Evolutionary conservation across 2,888 invertebrate species (phyloP).

Genomic region (Stenoptilia bipunctidactyla): DNA sequence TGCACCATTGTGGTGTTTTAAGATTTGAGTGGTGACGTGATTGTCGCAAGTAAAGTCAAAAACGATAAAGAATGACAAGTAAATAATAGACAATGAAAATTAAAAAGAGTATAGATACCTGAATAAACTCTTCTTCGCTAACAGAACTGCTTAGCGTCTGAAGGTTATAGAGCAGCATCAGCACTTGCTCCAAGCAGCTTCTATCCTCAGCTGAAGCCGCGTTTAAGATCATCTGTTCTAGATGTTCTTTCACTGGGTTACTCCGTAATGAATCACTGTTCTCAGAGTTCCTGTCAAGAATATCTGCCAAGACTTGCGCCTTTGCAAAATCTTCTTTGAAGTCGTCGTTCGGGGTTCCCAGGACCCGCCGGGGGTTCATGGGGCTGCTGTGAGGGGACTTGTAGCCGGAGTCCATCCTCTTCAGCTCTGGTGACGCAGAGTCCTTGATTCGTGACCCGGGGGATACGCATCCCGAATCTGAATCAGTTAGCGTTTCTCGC

Average conservation of each 20-base stretch:
- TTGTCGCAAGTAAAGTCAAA: background rate
- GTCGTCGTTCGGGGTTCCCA: slow-evolving; percentile 51
- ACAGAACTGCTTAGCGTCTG: slow-evolving; percentile 69
- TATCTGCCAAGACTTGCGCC: slow-evolving; percentile 56
- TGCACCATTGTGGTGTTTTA: too few species aligned
- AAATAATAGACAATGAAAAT: background rate
- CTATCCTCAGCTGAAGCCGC: slow-evolving; percentile 70
- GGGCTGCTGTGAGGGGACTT: slow-evolving; percentile 65
- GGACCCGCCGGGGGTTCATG: slow-evolving; percentile 44
- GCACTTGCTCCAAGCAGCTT: slow-evolving; percentile 73
- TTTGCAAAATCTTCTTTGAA: slow-evolving; percentile 65
- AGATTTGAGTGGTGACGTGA: too few species aligned
- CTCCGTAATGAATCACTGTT: slow-evolving; percentile 55
- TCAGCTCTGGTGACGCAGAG: slow-evolving; percentile 64
- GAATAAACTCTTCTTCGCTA: slow-evolving; percentile 69
- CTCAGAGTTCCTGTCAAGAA: slow-evolving; percentile 54
- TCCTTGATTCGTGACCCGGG: slow-evolving; percentile 66
- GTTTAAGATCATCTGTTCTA: slow-evolving; percentile 63
- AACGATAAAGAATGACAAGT: background rate
- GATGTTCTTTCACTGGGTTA: slow-evolving; percentile 59
- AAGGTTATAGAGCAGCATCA: slow-evolving; percentile 73
- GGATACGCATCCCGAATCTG: slow-evolving; percentile 67
- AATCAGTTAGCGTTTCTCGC: slow-evolving; percentile 65
- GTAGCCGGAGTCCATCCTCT: slow-evolving; percentile 68
- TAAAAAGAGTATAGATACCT: slow-evolving; percentile 33